Conservation (phyloP, 2,113 vertebrate genomes). For the Hirundichthys speculiger region DNA sequence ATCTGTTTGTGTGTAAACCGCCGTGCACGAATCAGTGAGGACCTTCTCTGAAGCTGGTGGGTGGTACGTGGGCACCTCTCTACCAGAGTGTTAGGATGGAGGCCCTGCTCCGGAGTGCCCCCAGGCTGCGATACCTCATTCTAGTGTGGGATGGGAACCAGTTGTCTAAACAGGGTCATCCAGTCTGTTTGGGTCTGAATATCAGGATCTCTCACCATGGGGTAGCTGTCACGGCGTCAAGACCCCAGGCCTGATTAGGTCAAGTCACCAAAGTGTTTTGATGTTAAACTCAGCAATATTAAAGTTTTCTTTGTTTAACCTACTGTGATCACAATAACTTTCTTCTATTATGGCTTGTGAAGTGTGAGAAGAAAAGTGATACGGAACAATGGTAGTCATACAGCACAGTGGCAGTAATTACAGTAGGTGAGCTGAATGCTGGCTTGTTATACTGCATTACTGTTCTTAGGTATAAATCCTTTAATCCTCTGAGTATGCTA, state of each 20-base stretch:
- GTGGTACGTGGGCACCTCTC: conserved; percentile 59
- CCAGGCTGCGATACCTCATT: conserved; percentile 56
- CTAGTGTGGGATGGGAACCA: conserved; percentile 76
- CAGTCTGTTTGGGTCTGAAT: conserved; percentile 57
- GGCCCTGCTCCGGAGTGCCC: conserved; percentile 42
- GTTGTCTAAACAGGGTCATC: conserved; percentile 80
- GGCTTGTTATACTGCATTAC: conserved; percentile 41
- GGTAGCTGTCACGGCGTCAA: conserved; percentile 64
- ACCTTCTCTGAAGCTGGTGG: conserved; percentile 47
- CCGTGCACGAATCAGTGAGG: conserved; percentile 29
- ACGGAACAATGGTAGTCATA: conserved; percentile 9
- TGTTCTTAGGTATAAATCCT: conserved; percentile 61
- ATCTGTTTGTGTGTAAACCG: conserved; percentile 33
- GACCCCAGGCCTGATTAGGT: conserved; percentile 56
- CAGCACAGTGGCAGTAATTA: conserved; percentile 25
- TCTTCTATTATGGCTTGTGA: background rate
- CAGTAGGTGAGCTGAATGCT: conserved; percentile 53
- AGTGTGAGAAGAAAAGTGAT: conserved; percentile 9
- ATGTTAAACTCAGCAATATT: conserved; percentile 56
- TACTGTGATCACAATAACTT: conserved; percentile 4
- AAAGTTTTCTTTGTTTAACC: conserved; percentile 56
- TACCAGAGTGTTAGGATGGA: conserved; percentile 15
- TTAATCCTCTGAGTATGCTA: conserved; percentile 65
- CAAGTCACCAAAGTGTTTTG: conserved; percentile 56
- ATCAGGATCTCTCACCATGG: conserved; percentile 67